Evolutionary conservation across 2,888 invertebrate genomes (phyloP), one percentile per base, ranked within the genome.

Genomic region (Chloromyia formosa): DNA sequence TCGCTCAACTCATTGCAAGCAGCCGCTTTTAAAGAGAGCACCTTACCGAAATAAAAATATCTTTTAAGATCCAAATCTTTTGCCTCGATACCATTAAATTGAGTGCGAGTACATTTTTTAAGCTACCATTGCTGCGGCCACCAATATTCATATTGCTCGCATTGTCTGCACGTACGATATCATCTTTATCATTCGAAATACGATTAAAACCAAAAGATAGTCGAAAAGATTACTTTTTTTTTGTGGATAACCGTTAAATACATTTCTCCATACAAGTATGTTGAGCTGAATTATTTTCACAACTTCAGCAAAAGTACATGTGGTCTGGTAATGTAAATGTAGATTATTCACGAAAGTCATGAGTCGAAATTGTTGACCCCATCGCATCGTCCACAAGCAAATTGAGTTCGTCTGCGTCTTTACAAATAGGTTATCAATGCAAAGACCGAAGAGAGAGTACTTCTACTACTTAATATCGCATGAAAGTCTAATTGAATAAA

Each of bases 171-270:
- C 35, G 22, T 66, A 22, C 66, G 45, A 18, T 45, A 71, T 71
- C 56, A 71, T 71, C 71, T 71, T 71, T 35, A 35, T 35, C 27
- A 35, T 35, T 22, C 14, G 14, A 27, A 71, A 58, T 71, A 20
- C 35, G 71, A 71, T 71, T 71, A 71, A 40, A 66, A 23, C 45
- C 66, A 66, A 45, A 35, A 35, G 3, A 35, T 35, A 35, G 2
- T 35, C 27, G 27, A 35, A 35, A 35, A 35, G 5, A 56, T 71
- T 71, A 56, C 7, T 35, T 35, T 35, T 7, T 35, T 35, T 35
- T 35, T 35, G 2, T 4, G 40, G 45, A 40, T 0, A 35, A 71
- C 71, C 71, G 71, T 71, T 71, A 71, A 71, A 71, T 71, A 71
- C 40, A 35, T 71, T 71, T 71, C 42, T 40, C 27, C 27, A 35